A percentile compares a stretch with the other conserved stretches of the same genome.
These are phyloP conservation scores for Mionectes macconnelli DNA, from an alignment of 2,113 vertebrate genomes.

Conservation along the genomic window DNA sequence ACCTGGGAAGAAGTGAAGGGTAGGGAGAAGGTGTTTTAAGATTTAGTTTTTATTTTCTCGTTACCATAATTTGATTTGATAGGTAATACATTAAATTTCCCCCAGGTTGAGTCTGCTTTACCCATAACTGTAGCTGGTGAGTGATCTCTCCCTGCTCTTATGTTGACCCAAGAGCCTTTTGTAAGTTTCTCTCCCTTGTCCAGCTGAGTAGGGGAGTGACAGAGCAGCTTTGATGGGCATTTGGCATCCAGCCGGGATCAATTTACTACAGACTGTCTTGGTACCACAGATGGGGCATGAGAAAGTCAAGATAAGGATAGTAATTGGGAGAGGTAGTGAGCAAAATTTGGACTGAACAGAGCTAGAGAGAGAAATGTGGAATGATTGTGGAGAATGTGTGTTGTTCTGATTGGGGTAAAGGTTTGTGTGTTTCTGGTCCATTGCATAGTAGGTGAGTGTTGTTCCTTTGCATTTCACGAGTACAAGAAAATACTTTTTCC, in stretches of 20 bases:
- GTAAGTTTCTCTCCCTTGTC: background rate
- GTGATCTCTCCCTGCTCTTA: background rate
- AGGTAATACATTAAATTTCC: background rate
- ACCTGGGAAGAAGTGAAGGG: background rate
- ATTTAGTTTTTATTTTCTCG: background rate
- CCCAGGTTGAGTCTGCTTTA: background rate
- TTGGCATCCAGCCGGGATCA: background rate
- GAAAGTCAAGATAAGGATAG: background rate
- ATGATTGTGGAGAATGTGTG: background rate
- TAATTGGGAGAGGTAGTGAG: background rate
- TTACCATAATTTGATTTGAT: background rate
- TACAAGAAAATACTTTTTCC: background rate
- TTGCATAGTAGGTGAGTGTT: background rate
- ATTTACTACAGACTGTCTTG: background rate
- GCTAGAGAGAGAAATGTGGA: background rate
- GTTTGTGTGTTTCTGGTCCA: background rate
- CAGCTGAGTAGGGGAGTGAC: background rate
- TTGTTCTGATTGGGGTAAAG: background rate
- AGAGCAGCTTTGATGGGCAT: background rate
- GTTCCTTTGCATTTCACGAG: background rate
- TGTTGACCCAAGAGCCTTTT: background rate
- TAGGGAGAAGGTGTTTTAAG: background rate
- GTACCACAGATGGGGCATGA: background rate
- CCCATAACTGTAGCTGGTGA: accelerated
- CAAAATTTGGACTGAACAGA: background rate